Percentiles rank a stretch among this genome's conserved stretches.
These are phyloP conservation scores for Pao palembangensis DNA, from an alignment of 2,113 vertebrate species.

Conservation along the genomic window DNA sequence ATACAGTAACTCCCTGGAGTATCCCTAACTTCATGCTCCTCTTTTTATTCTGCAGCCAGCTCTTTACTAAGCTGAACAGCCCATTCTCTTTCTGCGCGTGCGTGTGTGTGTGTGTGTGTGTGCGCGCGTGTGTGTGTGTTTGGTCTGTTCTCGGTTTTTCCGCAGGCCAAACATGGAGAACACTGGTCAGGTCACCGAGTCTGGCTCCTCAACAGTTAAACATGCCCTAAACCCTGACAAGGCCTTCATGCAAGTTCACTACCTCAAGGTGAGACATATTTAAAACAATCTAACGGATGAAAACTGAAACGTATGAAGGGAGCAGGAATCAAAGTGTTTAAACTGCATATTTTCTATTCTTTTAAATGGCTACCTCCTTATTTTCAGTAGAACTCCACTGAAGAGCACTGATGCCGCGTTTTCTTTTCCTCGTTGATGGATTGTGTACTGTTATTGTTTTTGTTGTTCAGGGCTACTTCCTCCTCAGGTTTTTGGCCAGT, in stretches of 20 bases:
- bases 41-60: no score
- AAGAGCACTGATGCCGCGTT: neutral
- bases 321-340: neutral
- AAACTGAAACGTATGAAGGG: neutral
- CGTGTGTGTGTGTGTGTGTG: neutral
- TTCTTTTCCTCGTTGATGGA: slow-evolving; percentile 4
- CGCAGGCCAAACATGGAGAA: slow-evolving; percentile 87
- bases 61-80: no score
- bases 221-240: slow-evolving; percentile 93
- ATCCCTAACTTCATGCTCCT: no score
- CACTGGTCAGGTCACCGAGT: slow-evolving; percentile 83
- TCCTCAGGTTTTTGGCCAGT: slow-evolving; percentile 82
- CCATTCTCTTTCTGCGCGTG: neutral
- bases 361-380: neutral
- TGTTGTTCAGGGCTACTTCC: slow-evolving; percentile 87
- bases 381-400: neutral
- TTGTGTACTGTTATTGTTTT: slow-evolving; percentile 16
- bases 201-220: slow-evolving; percentile 86
- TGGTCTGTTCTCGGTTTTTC: slow-evolving; percentile 12
- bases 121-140: no score
- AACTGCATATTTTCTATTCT: neutral
- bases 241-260: slow-evolving; percentile 94
- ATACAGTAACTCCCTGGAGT: no score
- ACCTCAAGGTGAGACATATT: slow-evolving; percentile 84
- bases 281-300: neutral